Base-by-base conservation (phyloP, 2,888 invertebrate genomes). In the Shargacucullia verbasci region DNA sequence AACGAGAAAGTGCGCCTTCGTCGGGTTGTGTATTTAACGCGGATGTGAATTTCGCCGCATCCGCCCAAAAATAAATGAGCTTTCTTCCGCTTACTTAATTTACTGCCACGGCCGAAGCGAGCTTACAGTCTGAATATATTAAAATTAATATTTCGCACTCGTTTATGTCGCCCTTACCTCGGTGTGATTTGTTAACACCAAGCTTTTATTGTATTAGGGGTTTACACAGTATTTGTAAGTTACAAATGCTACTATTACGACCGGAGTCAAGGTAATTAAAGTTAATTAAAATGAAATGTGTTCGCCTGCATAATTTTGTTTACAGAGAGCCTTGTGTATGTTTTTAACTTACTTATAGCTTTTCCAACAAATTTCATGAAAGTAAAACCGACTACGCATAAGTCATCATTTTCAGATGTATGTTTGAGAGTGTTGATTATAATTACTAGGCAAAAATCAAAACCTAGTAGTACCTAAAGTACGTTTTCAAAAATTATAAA, bases 1-100 rank as follows among this genome's bases (percentile, higher is more conserved):
- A 88, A 89, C 82, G 86, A 77, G 83, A 84, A 85, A 87, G 85
- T 87, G 82, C 84, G 83, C 82, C 81, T 85, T 85, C 86, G 85
- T 76, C 83, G 90, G 88, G 86, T 87, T 90, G 89, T 91, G 89
- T 92, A 90, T 92, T 92, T 91, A 91, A 90, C 90, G 91, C 91
- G 92, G 92, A 93, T 92, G 91, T 89, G 90, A 89, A 91, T 88
- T 91, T 88, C 88, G 85, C 90, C 90, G 88, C 92, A 89, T 92
- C 93, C 92, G 91, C 84, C 91, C 90, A 92, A 92, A 92, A 93
- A 92, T 92, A 92, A 92, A 92, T 90, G 91, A 92, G 90, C 88
- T 90, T 92, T 92, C 92, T 93, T 93, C 93, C 92, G 92, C 90
- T 90, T 90, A 90, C 90, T 92, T 92, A 92, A 93, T 92, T 91